phyloP scores from a whole-genome alignment of 2,888 invertebrate species.

The Agrotis ipsilon region DNA sequence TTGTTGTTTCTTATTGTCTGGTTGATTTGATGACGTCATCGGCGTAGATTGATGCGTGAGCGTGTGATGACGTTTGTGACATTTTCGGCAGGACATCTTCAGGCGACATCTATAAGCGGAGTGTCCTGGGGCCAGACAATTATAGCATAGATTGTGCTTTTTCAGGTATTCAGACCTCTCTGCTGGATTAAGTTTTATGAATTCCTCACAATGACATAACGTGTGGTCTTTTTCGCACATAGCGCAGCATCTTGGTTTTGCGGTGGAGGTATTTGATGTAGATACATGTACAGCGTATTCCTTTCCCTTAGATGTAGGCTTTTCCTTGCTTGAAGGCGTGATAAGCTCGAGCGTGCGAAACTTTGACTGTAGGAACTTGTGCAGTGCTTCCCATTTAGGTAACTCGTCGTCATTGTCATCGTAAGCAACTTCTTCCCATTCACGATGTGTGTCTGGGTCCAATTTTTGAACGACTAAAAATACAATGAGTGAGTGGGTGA shows the following conservation, averaged over 20 bases:
- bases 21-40: slow-evolving; percentile 9
- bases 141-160: slow-evolving; percentile 9
- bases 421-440: slow-evolving; percentile 52
- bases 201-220: slow-evolving; percentile 13
- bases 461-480: slow-evolving; percentile 14
- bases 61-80: slow-evolving; percentile 22
- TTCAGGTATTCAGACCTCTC: slow-evolving; percentile 17
- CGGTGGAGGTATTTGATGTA: neutral
- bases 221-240: slow-evolving; percentile 10
- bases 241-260: slow-evolving; percentile 2
- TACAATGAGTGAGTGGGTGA: slow-evolving; percentile 12
- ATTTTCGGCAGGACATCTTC: slow-evolving; percentile 13
- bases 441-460: slow-evolving; percentile 58
- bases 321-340: slow-evolving; percentile 6
- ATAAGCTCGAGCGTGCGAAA: slow-evolving; percentile 64
- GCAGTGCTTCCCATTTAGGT: slow-evolving; percentile 45
- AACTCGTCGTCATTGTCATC: slow-evolving; percentile 42
- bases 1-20: slow-evolving; percentile 2
- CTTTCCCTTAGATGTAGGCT: slow-evolving; percentile 7
- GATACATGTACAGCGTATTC: slow-evolving; percentile 12
- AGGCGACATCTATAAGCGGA: slow-evolving; percentile 10
- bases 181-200: neutral
- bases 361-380: slow-evolving; percentile 57
- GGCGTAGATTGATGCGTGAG: slow-evolving; percentile 13
- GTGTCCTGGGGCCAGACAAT: slow-evolving; percentile 25